Evolutionary conservation across 2,888 invertebrate species (phyloP).

Genomic region (Diadromus collaris): DNA sequence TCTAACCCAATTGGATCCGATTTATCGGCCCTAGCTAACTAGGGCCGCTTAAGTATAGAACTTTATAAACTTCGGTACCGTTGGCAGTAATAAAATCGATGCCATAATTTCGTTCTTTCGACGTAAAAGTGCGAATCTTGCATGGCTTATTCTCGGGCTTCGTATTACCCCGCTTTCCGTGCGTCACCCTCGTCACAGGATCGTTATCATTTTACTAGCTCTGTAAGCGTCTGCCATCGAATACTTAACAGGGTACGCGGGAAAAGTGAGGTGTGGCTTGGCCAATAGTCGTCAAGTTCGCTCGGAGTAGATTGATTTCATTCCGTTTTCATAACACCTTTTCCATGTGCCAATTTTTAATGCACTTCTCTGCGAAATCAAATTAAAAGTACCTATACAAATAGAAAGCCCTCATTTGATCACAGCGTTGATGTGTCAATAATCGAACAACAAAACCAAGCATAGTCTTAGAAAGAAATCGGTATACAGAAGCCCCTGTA

Average conservation of each 20-base stretch:
- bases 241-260: slow-evolving; percentile 60
- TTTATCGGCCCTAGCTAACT: slow-evolving; percentile 50
- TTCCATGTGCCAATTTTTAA: background rate
- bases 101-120: slow-evolving; percentile 70
- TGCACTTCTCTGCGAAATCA: background rate
- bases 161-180: slow-evolving; percentile 6
- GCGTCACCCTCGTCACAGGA: slow-evolving; percentile 64
- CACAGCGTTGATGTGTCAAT: background rate
- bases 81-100: slow-evolving; percentile 63
- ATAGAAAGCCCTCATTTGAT: background rate
- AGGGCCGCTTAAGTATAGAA: slow-evolving; percentile 50
- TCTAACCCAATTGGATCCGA: slow-evolving; percentile 49
- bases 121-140: slow-evolving; percentile 70
- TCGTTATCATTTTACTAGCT: slow-evolving; percentile 76
- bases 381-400: background rate
- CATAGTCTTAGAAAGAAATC: background rate
- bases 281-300: background rate
- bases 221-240: slow-evolving; percentile 69
- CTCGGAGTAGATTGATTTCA: background rate
- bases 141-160: slow-evolving; percentile 35
- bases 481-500: too few species aligned
- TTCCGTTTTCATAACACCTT: background rate
- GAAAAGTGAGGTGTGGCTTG: slow-evolving; percentile 24
- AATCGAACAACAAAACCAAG: background rate
- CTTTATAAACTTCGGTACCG: slow-evolving; percentile 56